A percentile compares a stretch with the other conserved stretches of the same genome.
Conservation (phyloP, 2,888 invertebrate species). For the Idaea biselata region DNA sequence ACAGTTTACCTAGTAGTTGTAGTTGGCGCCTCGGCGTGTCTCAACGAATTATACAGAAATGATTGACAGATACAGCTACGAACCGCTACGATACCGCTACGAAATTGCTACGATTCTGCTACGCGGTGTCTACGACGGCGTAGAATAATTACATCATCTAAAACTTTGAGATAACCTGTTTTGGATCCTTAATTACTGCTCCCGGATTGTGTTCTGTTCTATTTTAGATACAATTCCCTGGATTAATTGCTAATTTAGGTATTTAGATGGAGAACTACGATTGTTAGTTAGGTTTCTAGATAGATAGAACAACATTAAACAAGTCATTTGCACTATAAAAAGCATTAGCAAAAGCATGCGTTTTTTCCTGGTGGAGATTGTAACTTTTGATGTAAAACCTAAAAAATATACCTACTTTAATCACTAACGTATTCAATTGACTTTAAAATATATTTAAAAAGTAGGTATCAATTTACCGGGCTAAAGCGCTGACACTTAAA, state of each 20-base stretch:
- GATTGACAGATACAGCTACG: background rate
- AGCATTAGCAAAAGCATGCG: too few species aligned
- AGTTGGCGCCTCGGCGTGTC: background rate
- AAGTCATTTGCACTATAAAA: background rate
- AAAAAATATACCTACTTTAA: too few species aligned
- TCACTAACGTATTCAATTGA: too few species aligned
- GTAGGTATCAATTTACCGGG: background rate
- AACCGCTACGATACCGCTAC: background rate
- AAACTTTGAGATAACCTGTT: background rate
- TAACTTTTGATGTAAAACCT: too few species aligned
- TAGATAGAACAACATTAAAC: background rate
- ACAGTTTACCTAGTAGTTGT: too few species aligned
- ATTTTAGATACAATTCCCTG: background rate
- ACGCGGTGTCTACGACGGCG: background rate
- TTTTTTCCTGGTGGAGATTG: too few species aligned
- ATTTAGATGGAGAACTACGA: background rate
- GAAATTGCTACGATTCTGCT: slow-evolving; percentile 1
- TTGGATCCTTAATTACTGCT: background rate
- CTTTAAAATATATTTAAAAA: background rate
- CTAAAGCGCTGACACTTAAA: background rate
- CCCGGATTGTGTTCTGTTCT: background rate
- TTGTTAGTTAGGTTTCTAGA: background rate
- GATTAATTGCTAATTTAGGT: background rate
- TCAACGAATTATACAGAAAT: background rate
- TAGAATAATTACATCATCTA: background rate